Evolutionary conservation across 2,888 invertebrate species (phyloP).

Genomic region (Eretmocerus hayati): DNA sequence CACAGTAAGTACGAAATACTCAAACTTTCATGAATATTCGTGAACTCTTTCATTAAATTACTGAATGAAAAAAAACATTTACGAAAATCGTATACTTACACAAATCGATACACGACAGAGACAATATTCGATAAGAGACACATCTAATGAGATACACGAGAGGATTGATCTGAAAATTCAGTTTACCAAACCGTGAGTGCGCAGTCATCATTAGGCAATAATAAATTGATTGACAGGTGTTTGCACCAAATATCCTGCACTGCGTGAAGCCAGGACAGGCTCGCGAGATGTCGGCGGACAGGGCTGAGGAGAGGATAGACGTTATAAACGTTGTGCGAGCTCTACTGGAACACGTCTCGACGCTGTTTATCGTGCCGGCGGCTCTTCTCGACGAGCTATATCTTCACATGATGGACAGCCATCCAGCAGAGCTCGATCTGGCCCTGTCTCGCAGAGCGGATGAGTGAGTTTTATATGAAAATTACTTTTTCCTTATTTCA

Average conservation of each 20-base stretch:
- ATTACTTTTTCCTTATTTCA: no score
- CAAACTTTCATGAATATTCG: no score
- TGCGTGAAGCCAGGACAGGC: slow-evolving; percentile 58
- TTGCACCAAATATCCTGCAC: slow-evolving; percentile 90
- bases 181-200: no score
- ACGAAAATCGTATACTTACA: no score
- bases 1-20: slow-evolving; percentile 52
- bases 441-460: slow-evolving; percentile 42
- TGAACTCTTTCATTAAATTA: no score
- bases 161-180: no score
- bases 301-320: slow-evolving; percentile 75
- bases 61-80: no score
- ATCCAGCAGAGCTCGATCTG: slow-evolving; percentile 73
- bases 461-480: slow-evolving; percentile 47
- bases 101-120: no score
- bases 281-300: slow-evolving; percentile 56
- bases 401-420: slow-evolving; percentile 74
- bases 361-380: slow-evolving; percentile 69
- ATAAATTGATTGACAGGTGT: slow-evolving; percentile 53
- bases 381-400: slow-evolving; percentile 82
- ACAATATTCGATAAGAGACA: no score
- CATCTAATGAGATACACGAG: no score
- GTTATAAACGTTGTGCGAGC: slow-evolving; percentile 83
- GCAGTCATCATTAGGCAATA: no score
- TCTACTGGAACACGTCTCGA: slow-evolving; percentile 66